These are phyloP conservation scores for Nothocercus nigrocapillus DNA, from an alignment of 2,113 vertebrate genomes.

Conservation along the genomic window DNA sequence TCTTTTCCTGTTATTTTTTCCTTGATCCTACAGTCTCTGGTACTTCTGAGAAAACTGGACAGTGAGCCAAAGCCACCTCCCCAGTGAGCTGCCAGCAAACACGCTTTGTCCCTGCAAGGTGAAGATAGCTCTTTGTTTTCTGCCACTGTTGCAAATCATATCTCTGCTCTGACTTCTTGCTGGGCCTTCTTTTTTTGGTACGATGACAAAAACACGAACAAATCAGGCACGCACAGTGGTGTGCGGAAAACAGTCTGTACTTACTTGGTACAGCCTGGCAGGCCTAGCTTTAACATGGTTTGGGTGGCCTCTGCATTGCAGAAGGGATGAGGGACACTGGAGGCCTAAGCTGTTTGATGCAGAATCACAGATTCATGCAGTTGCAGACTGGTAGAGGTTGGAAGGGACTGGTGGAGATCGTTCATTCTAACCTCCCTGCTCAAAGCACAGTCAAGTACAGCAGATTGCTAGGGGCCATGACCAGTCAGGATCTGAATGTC, in stretches of 20 bases:
- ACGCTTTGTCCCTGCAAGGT: neutral
- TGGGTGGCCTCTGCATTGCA: neutral
- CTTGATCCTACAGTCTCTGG: constrained; percentile 34
- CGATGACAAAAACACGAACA: neutral
- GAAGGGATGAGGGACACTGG: neutral
- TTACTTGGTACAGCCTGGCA: neutral
- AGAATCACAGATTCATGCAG: neutral
- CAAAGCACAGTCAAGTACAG: neutral
- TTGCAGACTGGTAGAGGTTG: neutral
- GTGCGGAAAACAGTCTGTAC: neutral
- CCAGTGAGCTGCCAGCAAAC: constrained; percentile 19
- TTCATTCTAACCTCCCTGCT: neutral
- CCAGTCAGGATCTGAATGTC: neutral
- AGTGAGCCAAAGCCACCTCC: constrained; percentile 33
- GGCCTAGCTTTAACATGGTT: neutral
- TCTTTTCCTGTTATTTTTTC: constrained; percentile 60
- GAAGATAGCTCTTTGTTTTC: constrained; percentile 12
- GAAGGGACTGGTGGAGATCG: neutral
- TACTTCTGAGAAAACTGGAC: constrained; percentile 33
- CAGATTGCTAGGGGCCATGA: neutral
- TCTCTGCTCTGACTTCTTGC: neutral
- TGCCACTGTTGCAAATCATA: neutral
- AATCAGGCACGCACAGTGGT: neutral
- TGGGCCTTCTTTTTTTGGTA: neutral
- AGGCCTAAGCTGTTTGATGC: neutral